A percentile compares a stretch with the other conserved stretches of the same genome.
These are phyloP conservation scores for Cheilosia scutellata DNA, from an alignment of 2,888 invertebrate genomes.

Conservation along the genomic window DNA sequence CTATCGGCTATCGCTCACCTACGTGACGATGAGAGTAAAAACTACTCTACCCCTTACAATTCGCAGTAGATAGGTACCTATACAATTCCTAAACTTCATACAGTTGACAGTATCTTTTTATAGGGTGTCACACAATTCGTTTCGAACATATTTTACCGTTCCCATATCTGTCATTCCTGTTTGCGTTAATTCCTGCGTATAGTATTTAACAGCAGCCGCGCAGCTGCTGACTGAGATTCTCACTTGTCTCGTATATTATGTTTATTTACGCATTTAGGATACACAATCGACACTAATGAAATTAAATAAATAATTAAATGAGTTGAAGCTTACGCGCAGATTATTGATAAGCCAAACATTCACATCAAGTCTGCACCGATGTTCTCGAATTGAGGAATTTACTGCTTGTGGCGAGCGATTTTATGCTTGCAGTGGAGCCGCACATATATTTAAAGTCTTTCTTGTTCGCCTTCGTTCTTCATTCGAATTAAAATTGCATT, in stretches of 20 bases:
- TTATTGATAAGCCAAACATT: slow-evolving; percentile 25
- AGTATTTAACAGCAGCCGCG: too few species aligned
- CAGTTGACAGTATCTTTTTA: too few species aligned
- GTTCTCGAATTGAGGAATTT: slow-evolving; percentile 18
- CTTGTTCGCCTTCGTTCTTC: slow-evolving; percentile 25
- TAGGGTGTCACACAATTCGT: too few species aligned
- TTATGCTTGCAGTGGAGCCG: slow-evolving; percentile 5
- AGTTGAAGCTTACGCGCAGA: slow-evolving; percentile 30
- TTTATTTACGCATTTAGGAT: slow-evolving; percentile 51
- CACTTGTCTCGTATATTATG: slow-evolving; percentile 26
- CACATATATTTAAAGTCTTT: background rate
- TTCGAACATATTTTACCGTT: too few species aligned
- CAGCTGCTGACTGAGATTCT: background rate
- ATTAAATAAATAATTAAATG: slow-evolving; percentile 53
- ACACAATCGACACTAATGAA: slow-evolving; percentile 46
- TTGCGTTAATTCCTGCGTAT: too few species aligned
- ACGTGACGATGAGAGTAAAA: too few species aligned
- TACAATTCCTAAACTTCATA: too few species aligned
- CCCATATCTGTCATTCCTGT: too few species aligned
- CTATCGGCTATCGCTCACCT: too few species aligned
- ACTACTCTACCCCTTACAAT: too few species aligned
- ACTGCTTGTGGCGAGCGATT: background rate
- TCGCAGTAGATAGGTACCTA: too few species aligned
- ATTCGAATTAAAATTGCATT: slow-evolving; percentile 36
- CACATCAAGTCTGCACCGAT: background rate